Base-by-base conservation (phyloP, 2,797 vertebrate species). In the Oreonectes daqikongensis region DNA sequence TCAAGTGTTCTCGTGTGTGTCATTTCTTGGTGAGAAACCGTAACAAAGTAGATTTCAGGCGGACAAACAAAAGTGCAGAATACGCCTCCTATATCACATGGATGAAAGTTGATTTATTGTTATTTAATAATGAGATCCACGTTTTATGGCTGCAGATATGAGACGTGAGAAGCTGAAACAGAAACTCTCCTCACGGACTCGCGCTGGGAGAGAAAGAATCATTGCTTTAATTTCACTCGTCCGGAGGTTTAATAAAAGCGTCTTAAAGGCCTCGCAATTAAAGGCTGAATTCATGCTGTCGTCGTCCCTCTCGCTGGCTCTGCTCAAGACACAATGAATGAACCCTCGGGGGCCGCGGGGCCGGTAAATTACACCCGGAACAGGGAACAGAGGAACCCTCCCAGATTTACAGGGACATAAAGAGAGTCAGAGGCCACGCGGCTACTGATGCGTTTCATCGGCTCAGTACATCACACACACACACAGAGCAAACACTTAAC, bases 251-350 rank as follows among this genome's bases (percentile, higher is more conserved):
- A 64, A 64, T 63, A 52, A 73, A 50, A 38, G 57, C 2, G 0
- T 59, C 28, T 61, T 63, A 24, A 73, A 73, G 22, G 30, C 30
- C 9, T 35, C 3, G 1, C 20, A 73, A 52, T 73, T 64, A 73
- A 73, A 52, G 71, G 30, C 44, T 73, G 26, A 40, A 73, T 64
- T 24, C 44, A 64, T 20, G 14, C 59, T 11, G 55, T 73, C 68
- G 55, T 17, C 32, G 14, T 38, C 30, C 18, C 28, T 53, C 52
- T 15, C 52, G 6, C 66, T 12, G 26, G 28, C 57, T 30, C 30
- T 11, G 68, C 50, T n/a, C n/a, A n/a, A n/a, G n/a, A n/a, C n/a
- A n/a, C n/a, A n/a, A 70, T 18, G 20, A 32, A 46, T 5, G 53
- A 28, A 42, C 69, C 53, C 52, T 12, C 38, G 20, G 32, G 68